Percentiles rank a stretch among this genome's conserved stretches.
Conservation (phyloP, 2,888 invertebrate genomes). For the Orchesellides sinensis region DNA sequence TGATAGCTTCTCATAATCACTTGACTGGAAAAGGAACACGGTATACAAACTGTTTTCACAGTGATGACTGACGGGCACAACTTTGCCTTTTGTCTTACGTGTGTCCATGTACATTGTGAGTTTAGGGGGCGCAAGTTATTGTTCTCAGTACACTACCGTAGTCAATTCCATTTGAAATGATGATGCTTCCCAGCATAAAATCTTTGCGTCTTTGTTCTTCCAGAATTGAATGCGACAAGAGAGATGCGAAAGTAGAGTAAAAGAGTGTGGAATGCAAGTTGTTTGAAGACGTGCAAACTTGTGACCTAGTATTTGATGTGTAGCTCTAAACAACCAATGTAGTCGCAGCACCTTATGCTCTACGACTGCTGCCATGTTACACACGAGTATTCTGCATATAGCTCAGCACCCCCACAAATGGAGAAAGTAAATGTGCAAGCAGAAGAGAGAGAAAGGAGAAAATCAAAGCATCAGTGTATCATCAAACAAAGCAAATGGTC, state of each 20-base stretch:
- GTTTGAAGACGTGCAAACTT: conserved; percentile 29
- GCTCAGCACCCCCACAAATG: not conserved
- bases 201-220: no score
- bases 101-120: no score
- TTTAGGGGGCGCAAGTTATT: not conserved
- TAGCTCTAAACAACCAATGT: no score
- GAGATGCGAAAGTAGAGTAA: not conserved
- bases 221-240: not conserved
- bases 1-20: no score
- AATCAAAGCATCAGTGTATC: conserved; percentile 37
- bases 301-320: conserved; percentile 10
- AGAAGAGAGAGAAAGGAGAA: conserved; percentile 2
- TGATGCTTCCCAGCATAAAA: no score
- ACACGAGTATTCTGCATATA: conserved; percentile 36
- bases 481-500: conserved; percentile 6
- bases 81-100: no score
- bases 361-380: conserved; percentile 22
- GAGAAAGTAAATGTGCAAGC: not conserved
- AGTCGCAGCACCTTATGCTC: conserved; percentile 33
- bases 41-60: no score
- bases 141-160: no score
- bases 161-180: no score
- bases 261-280: conserved; percentile 5
- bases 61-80: no score
- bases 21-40: no score